Evolutionary conservation across 2,888 invertebrate genomes (phyloP), one percentile per base, ranked within the genome.

Genomic region (Hecatera dysodea): DNA sequence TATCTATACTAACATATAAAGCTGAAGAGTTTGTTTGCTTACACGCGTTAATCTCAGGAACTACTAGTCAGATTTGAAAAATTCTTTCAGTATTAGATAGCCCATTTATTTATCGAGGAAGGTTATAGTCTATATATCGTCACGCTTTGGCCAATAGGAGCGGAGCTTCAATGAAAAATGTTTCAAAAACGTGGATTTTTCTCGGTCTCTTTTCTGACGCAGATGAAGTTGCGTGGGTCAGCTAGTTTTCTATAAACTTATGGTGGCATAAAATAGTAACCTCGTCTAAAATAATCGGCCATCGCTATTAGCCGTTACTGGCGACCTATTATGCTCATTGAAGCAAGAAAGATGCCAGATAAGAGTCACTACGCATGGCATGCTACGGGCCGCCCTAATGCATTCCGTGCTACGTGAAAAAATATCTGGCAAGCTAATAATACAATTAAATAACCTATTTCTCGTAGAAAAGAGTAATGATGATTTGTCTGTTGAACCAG

Each of bases 261-360:
- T 24, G 27, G 15, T 3, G 3, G 11, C 9, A 12, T 24, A 7
- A 39, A 12, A 3, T 8, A 7, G 19, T 36, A 46, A 46, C 9
- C 39, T 52, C n/a, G 1, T 8, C 27, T 60, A 3, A 56, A 42
- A 27, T 75, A 42, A 27, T 75, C 17, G 22, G 6, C 17, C 24
- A 56, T 44, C 17, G n/a, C 60, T 15, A 15, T 71, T 33, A 55
- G 53, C 12, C 64, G 29, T 44, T 46, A 67, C 52, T 27, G 65
- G 57, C 22, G 19, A 27, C 57, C 39, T 65, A 61, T 78, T 73
- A 44, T 59, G 53, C 19, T 79, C 53, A 62, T 67, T 76, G 80
- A 79, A 66, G 74, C 74, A 59, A 50, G 44, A 33, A 59, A 55
- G 74, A 79, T 79, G 29, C 24, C 2, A 48, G 74, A 63, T 72